Base-by-base conservation (phyloP, 1,140 invertebrate genomes). In the Drosophila malerkotliana region DNA sequence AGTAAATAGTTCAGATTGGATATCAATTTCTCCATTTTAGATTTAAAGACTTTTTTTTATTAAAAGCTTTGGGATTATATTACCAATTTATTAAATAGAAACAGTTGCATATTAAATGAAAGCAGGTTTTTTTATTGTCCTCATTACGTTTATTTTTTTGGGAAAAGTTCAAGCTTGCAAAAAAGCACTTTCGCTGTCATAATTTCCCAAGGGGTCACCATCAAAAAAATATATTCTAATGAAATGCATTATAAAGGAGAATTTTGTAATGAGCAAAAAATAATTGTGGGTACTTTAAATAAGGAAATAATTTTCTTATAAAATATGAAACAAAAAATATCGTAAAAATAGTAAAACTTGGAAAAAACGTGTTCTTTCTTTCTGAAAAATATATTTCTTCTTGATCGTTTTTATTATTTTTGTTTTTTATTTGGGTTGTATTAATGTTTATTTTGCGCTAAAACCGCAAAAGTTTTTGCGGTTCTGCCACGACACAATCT, bases 391-490 rank as follows among this genome's bases (percentile, higher is more conserved):
- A 32, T 54, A 48, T 47, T 63, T 73, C 28, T 55, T 47, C 1
- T 37, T 63, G 21, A 56, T 47, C 34, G 32, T 68, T 69, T 55
- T 45, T 44, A 4, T 15, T 52, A 2, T 24, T 61, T 62, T 34
- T 30, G 26, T 55, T 74, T 60, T 51, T 58, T 8, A 9, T 32
- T 32, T 32, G 8, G 34, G 34, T 37, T 53, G 15, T 52, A 44
- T 67, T 44, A 45, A 54, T 72, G 37, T 61, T 67, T 75, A 59
- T 79, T 78, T 76, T 64, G 48, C 45, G 81, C 62, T 66, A 58
- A 88, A 87, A 87, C 82, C 82, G 82, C 82, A 82, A 75, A 79
- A 75, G 67, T 61, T 87, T 82, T 68, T 87, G 78, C 62, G 83
- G 82, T 85, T 87, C 71, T 72, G 74, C 69, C 59, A 63, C 69